These are phyloP conservation scores for Camponotus floridanus DNA, from an alignment of 1,140 invertebrate genomes.

Conservation along the genomic window DNA sequence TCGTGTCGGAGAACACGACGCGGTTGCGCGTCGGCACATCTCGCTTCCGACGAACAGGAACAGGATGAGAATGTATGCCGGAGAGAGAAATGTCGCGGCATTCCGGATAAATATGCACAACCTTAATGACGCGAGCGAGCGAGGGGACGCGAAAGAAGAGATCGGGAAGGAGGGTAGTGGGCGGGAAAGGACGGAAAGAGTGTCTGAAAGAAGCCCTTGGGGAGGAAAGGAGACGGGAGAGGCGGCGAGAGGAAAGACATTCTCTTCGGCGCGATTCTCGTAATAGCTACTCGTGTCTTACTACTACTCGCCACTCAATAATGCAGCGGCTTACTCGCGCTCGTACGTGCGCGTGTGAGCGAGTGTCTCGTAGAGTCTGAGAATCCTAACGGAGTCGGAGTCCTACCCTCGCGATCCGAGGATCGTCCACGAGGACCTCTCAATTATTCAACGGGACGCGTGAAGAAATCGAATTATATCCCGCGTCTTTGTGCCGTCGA, in stretches of 20 bases:
- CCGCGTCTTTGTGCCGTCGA: conserved; percentile 22
- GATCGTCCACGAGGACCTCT: conserved; percentile 26
- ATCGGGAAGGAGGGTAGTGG: conserved; percentile 4
- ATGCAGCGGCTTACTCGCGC: conserved; percentile 63
- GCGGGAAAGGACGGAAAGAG: not conserved
- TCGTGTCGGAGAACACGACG: conserved; percentile 18
- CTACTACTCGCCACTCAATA: conserved; percentile 70
- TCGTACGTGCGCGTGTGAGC: conserved; percentile 44
- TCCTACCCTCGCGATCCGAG: conserved; percentile 16
- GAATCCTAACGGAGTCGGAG: conserved; percentile 33
- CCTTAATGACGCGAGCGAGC: conserved; percentile 54
- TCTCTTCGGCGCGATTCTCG: conserved; percentile 68
- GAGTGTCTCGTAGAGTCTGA: conserved; percentile 10
- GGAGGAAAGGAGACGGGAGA: not conserved
- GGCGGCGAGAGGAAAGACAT: conserved; percentile 46
- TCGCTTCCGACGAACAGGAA: not conserved
- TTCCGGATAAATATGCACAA: conserved; percentile 69
- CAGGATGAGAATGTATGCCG: not conserved
- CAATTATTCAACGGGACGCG: conserved; percentile 67
- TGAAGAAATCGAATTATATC: conserved; percentile 71
- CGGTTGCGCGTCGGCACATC: conserved; percentile 10
- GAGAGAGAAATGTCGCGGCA: conserved; percentile 58
- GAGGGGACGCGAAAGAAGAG: conserved; percentile 19
- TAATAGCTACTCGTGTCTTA: conserved; percentile 74
- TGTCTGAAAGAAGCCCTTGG: conserved; percentile 32